Conservation (phyloP, 35 echinoderm and acorn worm genomes). For the Ophioderma brevispina region DNA sequence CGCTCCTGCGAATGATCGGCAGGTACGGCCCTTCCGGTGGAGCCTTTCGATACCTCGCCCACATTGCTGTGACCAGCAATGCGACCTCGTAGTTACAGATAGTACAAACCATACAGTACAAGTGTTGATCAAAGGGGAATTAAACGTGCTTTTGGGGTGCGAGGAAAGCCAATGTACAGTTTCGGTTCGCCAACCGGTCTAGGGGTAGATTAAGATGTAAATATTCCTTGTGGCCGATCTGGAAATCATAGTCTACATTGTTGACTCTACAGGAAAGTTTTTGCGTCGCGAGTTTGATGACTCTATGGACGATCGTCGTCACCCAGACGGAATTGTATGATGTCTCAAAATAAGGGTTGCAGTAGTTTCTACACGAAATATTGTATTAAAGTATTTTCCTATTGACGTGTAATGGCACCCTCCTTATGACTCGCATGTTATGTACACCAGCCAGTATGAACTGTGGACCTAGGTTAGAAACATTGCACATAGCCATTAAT, state of each 20-base stretch:
- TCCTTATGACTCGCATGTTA: background rate
- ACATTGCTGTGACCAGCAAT: conserved; percentile 64
- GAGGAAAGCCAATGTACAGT: conserved; percentile 57
- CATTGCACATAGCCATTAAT: no score
- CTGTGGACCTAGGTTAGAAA: no score
- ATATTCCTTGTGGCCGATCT: conserved; percentile 73
- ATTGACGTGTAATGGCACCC: conserved; percentile 10
- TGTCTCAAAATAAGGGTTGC: conserved; percentile 48
- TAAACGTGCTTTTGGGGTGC: conserved; percentile 43
- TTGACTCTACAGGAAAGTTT: conserved; percentile 61
- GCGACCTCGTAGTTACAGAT: conserved; percentile 67
- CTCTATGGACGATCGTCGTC: conserved; percentile 51
- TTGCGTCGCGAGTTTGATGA: conserved; percentile 53
- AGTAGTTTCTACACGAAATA: conserved; percentile 54
- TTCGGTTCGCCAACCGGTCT: conserved; percentile 61
- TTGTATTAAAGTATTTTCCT: conserved; percentile 66
- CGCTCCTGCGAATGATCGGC: conserved; percentile 47
- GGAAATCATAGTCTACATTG: conserved; percentile 46
- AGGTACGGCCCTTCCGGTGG: conserved; percentile 34
- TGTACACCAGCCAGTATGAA: no score
- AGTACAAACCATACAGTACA: conserved; percentile 50
- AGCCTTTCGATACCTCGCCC: conserved; percentile 45
- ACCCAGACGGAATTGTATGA: conserved; percentile 61
- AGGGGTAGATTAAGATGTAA: conserved; percentile 47
- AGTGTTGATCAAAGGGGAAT: conserved; percentile 63